These are phyloP conservation scores for Paguma larvata DNA, from an alignment of 2,797 vertebrate species.

Conservation along the genomic window DNA sequence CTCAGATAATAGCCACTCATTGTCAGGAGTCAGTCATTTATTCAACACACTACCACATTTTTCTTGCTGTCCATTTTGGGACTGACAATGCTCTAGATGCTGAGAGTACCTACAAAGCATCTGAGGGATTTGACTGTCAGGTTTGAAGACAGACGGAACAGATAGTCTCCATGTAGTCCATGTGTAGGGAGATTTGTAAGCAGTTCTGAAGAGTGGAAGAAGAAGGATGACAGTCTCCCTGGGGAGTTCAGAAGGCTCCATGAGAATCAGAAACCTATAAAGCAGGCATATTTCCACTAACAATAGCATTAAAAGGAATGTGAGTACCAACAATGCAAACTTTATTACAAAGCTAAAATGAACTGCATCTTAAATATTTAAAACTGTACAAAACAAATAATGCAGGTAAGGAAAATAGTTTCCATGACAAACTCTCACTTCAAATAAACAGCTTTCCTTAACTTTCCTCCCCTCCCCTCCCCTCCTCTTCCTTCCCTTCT, in stretches of 20 bases:
- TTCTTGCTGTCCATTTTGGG: background rate
- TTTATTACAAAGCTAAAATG: conserved; percentile 21
- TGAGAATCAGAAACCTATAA: background rate
- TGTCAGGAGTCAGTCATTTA: background rate
- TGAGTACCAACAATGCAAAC: background rate
- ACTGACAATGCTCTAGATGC: background rate
- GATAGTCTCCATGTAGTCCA: background rate
- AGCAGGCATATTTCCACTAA: background rate
- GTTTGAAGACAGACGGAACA: background rate
- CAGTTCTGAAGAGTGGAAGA: background rate
- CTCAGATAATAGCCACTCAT: background rate
- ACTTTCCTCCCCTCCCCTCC: too few species aligned
- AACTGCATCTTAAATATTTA: background rate
- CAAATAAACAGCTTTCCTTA: background rate
- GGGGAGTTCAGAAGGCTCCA: background rate
- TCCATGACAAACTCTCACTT: background rate
- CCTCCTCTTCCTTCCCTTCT: too few species aligned
- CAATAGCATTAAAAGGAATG: background rate
- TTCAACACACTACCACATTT: background rate
- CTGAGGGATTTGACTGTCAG: background rate
- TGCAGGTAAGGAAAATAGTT: background rate
- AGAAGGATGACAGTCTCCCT: background rate
- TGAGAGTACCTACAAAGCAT: background rate
- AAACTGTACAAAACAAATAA: background rate
- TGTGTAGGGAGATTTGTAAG: background rate